phyloP scores from a whole-genome alignment of 1,140 invertebrate species.

The Sipha flava region DNA sequence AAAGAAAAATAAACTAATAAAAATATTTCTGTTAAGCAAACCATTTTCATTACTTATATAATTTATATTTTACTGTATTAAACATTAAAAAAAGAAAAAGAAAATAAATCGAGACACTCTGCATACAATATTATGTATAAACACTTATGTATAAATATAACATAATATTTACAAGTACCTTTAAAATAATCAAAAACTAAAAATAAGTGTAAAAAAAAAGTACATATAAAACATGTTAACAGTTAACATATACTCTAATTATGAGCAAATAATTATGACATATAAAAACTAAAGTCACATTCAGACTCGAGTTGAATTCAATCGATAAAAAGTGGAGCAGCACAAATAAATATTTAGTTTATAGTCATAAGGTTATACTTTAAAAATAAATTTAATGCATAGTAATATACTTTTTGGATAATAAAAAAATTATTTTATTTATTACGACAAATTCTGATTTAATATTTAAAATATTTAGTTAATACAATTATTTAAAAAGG shows the following conservation, averaged over 20 bases:
- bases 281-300: not conserved
- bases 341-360: not conserved
- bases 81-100: not conserved
- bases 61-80: too few relatives aligned
- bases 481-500: not conserved
- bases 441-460: not conserved
- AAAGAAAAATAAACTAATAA: too few relatives aligned
- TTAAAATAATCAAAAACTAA: not conserved
- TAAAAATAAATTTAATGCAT: not conserved
- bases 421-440: not conserved
- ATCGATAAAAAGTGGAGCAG: not conserved
- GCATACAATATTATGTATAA: not conserved
- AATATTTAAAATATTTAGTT: slow-evolving; percentile 5
- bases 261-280: slow-evolving; percentile 29
- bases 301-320: not conserved
- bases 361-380: not conserved
- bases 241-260: slow-evolving; percentile 14
- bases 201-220: not conserved
- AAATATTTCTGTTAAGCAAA: too few relatives aligned
- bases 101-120: not conserved
- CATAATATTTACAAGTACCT: not conserved
- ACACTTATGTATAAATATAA: not conserved
- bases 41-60: too few relatives aligned
- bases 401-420: not conserved
- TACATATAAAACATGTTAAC: slow-evolving; percentile 2